These are phyloP conservation scores for Redunca redunca DNA, from an alignment of 2,113 vertebrate species.

Conservation along the genomic window DNA sequence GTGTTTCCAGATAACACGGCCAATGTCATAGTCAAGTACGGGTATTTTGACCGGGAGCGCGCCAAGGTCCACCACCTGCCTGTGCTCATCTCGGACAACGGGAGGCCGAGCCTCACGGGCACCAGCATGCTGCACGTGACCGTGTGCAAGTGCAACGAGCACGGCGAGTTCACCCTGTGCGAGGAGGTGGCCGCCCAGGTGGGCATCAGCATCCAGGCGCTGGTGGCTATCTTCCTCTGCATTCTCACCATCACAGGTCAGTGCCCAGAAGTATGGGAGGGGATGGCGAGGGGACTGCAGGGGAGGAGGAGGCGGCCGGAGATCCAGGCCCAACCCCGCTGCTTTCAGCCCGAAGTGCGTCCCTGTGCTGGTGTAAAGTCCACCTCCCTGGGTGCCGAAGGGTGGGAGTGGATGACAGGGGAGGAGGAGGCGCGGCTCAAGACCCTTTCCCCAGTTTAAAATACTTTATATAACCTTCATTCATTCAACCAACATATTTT, in stretches of 20 bases:
- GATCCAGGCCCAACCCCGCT: neutral
- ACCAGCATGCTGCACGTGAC: conserved; percentile 81
- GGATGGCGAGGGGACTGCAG: accelerated
- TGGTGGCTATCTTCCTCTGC: conserved; percentile 87
- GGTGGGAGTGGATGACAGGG: accelerated
- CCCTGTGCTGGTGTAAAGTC: neutral
- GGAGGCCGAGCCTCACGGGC: conserved; percentile 82
- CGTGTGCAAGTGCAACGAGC: conserved; percentile 87
- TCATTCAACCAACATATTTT: neutral
- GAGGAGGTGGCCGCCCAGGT: conserved; percentile 75
- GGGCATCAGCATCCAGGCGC: conserved; percentile 87
- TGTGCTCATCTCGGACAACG: conserved; percentile 89
- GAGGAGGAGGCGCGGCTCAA: accelerated
- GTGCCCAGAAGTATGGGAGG: neutral
- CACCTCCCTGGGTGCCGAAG: neutral
- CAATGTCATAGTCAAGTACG: conserved; percentile 86
- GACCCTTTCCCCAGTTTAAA: neutral
- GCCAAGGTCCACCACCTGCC: conserved; percentile 85
- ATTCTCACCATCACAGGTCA: conserved; percentile 92
- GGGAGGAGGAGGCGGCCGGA: neutral
- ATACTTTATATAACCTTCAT: neutral
- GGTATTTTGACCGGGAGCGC: conserved; percentile 87
- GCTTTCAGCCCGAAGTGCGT: neutral
- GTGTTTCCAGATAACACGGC: conserved; percentile 89
- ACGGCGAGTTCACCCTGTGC: conserved; percentile 83